Conservation (phyloP, 2,888 invertebrate genomes). For the Tachina lurida region DNA sequence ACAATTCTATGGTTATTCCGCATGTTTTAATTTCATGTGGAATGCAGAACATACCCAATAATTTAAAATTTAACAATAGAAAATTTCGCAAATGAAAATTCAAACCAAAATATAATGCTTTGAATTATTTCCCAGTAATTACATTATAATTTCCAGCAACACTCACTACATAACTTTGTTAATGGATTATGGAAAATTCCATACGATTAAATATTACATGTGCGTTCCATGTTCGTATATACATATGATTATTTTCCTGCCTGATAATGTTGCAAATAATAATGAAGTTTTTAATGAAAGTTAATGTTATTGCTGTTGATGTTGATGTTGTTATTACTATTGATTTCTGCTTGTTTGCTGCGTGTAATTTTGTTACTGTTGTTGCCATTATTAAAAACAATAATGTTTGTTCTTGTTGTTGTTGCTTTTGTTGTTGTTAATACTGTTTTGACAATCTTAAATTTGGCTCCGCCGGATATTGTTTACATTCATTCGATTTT, state of each 20-base stretch:
- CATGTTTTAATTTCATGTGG: no score
- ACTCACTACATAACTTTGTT: neutral
- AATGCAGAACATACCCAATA: no score
- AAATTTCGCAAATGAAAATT: no score
- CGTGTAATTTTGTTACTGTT: neutral
- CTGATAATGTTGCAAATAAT: conserved; percentile 26
- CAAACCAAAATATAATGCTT: no score
- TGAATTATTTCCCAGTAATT: no score
- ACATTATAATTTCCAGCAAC: neutral
- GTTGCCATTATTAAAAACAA: neutral
- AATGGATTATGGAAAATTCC: neutral
- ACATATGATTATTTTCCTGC: neutral
- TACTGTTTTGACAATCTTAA: conserved; percentile 44
- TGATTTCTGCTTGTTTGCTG: neutral
- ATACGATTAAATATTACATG: neutral
- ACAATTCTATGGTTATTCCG: no score
- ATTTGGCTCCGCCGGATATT: conserved; percentile 52
- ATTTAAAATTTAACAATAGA: no score
- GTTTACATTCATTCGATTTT: conserved; percentile 42
- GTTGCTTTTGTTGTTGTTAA: neutral
- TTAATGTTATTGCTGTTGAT: conserved; percentile 8
- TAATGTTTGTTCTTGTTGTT: neutral
- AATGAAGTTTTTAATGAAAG: conserved; percentile 8
- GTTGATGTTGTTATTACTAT: neutral
- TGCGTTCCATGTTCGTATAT: no score